A percentile compares a stretch with the other conserved stretches of the same genome.
These are phyloP conservation scores for Cariama cristata DNA, from an alignment of 2,113 vertebrate species.

Conservation along the genomic window DNA sequence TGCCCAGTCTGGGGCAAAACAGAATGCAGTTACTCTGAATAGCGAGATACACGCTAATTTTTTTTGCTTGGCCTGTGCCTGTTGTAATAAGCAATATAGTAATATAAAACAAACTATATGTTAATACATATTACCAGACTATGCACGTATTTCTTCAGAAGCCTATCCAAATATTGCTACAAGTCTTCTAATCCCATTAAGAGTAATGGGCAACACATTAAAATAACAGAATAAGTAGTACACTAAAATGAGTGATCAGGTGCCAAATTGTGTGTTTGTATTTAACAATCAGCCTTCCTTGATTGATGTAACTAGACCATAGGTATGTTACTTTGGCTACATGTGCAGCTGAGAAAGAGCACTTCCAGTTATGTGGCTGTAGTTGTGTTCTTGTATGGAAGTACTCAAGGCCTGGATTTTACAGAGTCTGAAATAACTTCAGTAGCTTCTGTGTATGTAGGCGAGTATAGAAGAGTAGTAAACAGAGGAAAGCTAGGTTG, in stretches of 20 bases:
- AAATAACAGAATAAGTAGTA: neutral
- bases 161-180: neutral
- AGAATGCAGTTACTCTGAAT: neutral
- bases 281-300: neutral
- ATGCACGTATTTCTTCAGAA: neutral
- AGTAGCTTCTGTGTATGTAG: neutral
- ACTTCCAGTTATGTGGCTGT: neutral
- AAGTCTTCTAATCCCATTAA: neutral
- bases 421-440: neutral
- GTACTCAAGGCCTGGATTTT: neutral
- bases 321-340: neutral
- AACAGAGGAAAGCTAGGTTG: neutral
- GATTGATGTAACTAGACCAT: neutral
- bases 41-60: neutral
- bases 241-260: neutral
- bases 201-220: neutral
- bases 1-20: neutral
- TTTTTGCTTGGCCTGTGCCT: neutral
- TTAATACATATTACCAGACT: neutral
- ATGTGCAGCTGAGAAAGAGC: neutral
- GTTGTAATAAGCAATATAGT: neutral
- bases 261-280: neutral
- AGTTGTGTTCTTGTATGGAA: neutral
- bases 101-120: neutral
- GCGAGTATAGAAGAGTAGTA: neutral